Evolutionary conservation across 2,888 invertebrate genomes (phyloP), one percentile per base, ranked within the genome.

Genomic region (Corbicula japonica): DNA sequence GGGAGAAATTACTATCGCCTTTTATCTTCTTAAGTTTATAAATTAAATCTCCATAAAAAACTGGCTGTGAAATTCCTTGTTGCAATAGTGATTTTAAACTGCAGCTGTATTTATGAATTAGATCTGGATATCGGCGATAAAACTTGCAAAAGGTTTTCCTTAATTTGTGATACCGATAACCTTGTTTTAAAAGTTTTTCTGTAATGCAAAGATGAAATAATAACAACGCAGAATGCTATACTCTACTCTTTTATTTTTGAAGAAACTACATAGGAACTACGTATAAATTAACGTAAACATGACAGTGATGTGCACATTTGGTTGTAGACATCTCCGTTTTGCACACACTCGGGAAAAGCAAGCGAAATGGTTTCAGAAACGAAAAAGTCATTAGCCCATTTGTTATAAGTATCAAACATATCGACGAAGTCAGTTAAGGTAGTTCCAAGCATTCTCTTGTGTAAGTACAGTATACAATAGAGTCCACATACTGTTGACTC

Each of bases 401-500:
- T 5, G 23, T 62, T 46, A 10, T 26, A n/a, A 44, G 8, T 4
- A 62, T 62, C 62, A 46, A 62, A 62, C 4, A 26, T 6, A 12
- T 15, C 28, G 8, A 62, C 10, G 26, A 62, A 44, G 26, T 62
- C 62, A 6, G 41, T 10, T 10, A 44, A 44, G 3, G 41, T 18
- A 41, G 6, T n/a, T 23, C 62, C 26, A 10, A 23, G 26, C 6
- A 46, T 8, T 32, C 50, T 65, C 2, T 65, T 10, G 50, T 21
- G 65, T n/a, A 65, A 34, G 50, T 23, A 65, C 23, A 65, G 32
- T 23, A 65, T 26, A 34, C 50, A 65, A 15, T 65, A 65, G 4
- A 65, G 21, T 50, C 50, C 65, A 50, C 65, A 65, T 10, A 50
- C 12, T 12, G 44, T 50, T 4, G 65, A 65, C 28, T 50, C 28